These are phyloP conservation scores for Lasiurus cinereus DNA, from an alignment of 2,113 vertebrate species.

Conservation along the genomic window DNA sequence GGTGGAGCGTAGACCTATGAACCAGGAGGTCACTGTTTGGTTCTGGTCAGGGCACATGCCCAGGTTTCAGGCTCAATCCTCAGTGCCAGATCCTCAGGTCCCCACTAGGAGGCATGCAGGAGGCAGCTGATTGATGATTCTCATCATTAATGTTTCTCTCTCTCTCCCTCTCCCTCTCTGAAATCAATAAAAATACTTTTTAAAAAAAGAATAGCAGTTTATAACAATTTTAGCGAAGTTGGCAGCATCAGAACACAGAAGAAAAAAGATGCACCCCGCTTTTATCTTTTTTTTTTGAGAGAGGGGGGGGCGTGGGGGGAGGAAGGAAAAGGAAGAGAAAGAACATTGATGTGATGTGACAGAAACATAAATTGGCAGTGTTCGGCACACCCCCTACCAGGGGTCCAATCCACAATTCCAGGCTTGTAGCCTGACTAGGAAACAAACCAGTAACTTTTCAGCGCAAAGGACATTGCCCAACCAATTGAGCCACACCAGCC, in stretches of 20 bases:
- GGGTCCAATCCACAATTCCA: not conserved
- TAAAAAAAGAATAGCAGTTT: not conserved
- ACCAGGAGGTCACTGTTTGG: too few species aligned
- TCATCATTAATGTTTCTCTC: too few species aligned
- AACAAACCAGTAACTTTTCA: not conserved
- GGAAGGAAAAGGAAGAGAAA: not conserved
- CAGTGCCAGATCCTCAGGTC: too few species aligned
- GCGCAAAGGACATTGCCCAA: not conserved
- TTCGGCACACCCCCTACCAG: not conserved
- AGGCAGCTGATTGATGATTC: too few species aligned
- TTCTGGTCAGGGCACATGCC: too few species aligned
- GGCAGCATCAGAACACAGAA: not conserved
- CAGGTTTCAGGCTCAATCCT: too few species aligned
- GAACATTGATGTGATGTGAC: not conserved
- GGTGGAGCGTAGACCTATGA: too few species aligned
- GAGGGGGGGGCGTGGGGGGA: too few species aligned
- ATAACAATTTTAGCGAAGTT: constrained; percentile 14
- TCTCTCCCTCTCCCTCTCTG: too few species aligned
- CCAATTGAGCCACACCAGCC: not conserved
- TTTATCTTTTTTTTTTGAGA: too few species aligned
- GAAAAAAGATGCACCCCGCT: not conserved
- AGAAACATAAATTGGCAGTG: not conserved
- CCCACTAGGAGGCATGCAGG: too few species aligned
- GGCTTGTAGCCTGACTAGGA: not conserved
- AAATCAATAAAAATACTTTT: too few species aligned